These are phyloP conservation scores for Hydriomena furcata DNA, from an alignment of 2,888 invertebrate genomes.

Conservation along the genomic window DNA sequence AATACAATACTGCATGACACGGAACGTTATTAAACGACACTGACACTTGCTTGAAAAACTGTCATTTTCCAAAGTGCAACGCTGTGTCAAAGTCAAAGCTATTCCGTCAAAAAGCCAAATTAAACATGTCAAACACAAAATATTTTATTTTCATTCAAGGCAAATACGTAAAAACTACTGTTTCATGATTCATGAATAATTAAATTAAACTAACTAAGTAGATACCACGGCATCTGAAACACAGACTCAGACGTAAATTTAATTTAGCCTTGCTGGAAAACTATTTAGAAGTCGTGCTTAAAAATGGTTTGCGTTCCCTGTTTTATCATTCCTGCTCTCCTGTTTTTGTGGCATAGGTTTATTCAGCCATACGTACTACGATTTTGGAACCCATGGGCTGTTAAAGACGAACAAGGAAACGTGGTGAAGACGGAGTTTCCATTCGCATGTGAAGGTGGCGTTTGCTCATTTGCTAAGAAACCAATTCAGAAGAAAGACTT, in stretches of 20 bases:
- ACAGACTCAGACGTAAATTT: constrained; percentile 1
- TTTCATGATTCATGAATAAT: neutral
- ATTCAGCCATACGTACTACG: constrained; percentile 91
- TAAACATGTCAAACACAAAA: neutral
- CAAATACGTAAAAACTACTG: neutral
- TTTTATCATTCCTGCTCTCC: constrained; percentile 91
- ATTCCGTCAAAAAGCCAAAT: neutral
- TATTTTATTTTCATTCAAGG: neutral
- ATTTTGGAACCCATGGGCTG: constrained; percentile 92
- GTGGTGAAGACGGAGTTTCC: constrained; percentile 83
- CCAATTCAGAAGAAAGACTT: constrained; percentile 38
- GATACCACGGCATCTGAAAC: neutral
- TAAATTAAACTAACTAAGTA: constrained; percentile 8
- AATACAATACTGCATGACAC: no score
- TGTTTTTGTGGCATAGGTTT: constrained; percentile 93
- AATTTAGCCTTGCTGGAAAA: constrained; percentile 5
- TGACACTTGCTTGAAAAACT: no score
- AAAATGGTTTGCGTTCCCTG: constrained; percentile 93
- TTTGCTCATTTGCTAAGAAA: constrained; percentile 68
- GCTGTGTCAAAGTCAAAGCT: no score
- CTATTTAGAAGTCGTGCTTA: neutral
- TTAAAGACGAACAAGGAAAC: constrained; percentile 85
- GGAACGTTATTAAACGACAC: no score
- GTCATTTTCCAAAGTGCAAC: no score
- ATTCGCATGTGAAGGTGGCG: constrained; percentile 84